These are phyloP conservation scores for Leuctra nigra DNA, from an alignment of 2,888 invertebrate species.

Conservation along the genomic window DNA sequence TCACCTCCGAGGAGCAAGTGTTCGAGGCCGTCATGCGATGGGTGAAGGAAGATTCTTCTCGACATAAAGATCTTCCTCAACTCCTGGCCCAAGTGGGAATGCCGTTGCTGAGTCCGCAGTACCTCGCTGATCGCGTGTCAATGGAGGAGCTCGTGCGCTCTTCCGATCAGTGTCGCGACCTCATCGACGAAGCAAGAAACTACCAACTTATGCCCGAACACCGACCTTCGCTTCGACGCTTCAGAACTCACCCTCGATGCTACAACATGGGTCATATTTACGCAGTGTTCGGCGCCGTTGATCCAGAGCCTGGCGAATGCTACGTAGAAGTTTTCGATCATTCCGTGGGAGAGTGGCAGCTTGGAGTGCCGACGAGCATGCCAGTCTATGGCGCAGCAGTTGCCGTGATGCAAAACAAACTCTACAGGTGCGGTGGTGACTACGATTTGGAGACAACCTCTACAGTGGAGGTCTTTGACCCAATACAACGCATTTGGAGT, in stretches of 20 bases:
- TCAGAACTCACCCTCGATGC: slow-evolving; percentile 66
- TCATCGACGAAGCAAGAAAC: slow-evolving; percentile 81
- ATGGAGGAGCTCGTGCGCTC: slow-evolving; percentile 69
- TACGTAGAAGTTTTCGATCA: slow-evolving; percentile 83
- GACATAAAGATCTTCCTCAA: slow-evolving; percentile 56
- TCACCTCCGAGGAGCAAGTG: slow-evolving; percentile 70
- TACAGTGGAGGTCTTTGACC: slow-evolving; percentile 80
- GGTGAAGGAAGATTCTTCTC: slow-evolving; percentile 59
- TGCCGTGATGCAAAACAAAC: slow-evolving; percentile 68
- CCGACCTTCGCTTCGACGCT: slow-evolving; percentile 62
- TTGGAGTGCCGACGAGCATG: slow-evolving; percentile 78
- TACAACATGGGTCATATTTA: slow-evolving; percentile 76
- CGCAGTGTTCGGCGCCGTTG: slow-evolving; percentile 79
- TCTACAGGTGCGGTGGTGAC: slow-evolving; percentile 79
- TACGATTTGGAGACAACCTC: slow-evolving; percentile 75
- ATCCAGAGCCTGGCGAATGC: slow-evolving; percentile 67
- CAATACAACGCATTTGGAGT: slow-evolving; percentile 62
- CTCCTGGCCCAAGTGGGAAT: slow-evolving; percentile 69
- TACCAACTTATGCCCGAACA: slow-evolving; percentile 84
- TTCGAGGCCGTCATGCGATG: slow-evolving; percentile 80
- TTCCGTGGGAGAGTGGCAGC: slow-evolving; percentile 58
- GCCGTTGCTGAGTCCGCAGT: slow-evolving; percentile 74
- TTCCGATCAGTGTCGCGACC: slow-evolving; percentile 73
- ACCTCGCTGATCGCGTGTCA: slow-evolving; percentile 71
- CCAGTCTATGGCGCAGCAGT: slow-evolving; percentile 77